phyloP scores from a whole-genome alignment of 2,888 invertebrate species.

The Ctena decussata region DNA sequence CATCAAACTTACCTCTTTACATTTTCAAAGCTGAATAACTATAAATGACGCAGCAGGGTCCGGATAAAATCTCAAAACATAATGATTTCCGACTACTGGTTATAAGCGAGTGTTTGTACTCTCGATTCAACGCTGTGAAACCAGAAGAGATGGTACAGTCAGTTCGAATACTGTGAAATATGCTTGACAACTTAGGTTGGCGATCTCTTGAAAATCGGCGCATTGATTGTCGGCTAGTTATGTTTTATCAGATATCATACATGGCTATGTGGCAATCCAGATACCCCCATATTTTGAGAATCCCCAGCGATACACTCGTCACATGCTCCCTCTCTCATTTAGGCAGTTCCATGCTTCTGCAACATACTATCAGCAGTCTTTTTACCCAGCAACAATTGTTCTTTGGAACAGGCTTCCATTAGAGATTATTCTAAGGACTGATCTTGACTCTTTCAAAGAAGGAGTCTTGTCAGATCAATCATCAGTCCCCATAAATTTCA shows the following conservation, averaged over 20 bases:
- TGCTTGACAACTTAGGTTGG: neutral
- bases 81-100: no score
- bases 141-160: no score
- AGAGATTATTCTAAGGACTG: neutral
- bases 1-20: no score
- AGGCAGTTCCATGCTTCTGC: conserved; percentile 21
- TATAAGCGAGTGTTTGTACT: no score
- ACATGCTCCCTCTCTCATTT: conserved; percentile 26
- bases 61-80: no score
- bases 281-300: conserved; percentile 5
- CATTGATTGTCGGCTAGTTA: neutral
- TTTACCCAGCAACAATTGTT: conserved; percentile 10
- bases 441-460: no score
- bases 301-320: conserved; percentile 11
- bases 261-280: neutral
- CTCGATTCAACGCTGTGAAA: no score
- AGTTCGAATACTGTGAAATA: no score
- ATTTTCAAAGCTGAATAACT: no score
- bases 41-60: no score
- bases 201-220: neutral
- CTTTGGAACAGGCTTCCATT: neutral
- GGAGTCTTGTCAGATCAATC: no score
- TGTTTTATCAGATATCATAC: neutral
- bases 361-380: conserved; percentile 11
- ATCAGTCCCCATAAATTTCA: neutral